These are phyloP conservation scores for Perdix hodgsoniae DNA, from an alignment of 2,797 vertebrate genomes.

Conservation along the genomic window DNA sequence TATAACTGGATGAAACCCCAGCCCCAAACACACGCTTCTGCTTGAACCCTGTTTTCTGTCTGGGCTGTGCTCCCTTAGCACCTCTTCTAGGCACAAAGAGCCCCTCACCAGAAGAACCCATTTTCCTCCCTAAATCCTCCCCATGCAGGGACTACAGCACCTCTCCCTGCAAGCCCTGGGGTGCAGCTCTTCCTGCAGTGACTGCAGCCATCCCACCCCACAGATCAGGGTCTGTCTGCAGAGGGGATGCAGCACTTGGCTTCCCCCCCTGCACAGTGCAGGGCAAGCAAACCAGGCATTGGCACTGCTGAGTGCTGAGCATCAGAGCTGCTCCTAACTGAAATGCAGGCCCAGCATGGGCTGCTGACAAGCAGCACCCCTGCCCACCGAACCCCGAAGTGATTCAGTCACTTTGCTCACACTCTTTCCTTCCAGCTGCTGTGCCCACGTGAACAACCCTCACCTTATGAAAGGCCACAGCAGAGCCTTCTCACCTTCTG, in stretches of 20 bases:
- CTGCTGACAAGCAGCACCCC: fast-evolving
- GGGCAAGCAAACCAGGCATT: not conserved
- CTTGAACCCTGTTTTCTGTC: not conserved
- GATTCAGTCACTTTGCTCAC: not conserved
- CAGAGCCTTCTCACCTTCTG: not conserved
- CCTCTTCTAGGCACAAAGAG: too few relatives aligned
- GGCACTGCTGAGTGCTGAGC: too few relatives aligned
- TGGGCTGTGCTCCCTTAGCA: not conserved
- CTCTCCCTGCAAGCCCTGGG: not conserved
- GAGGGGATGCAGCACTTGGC: not conserved
- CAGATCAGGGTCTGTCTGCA: not conserved
- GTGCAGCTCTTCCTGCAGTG: not conserved
- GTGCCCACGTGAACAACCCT: not conserved
- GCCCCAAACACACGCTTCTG: not conserved
- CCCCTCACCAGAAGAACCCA: not conserved
- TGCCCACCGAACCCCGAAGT: not conserved
- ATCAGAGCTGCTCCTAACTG: not conserved
- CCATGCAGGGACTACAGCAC: not conserved
- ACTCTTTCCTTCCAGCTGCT: not conserved
- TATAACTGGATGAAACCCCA: not conserved
- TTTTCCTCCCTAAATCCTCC: not conserved
- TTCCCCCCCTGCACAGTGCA: not conserved
- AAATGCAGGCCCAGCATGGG: too few relatives aligned
- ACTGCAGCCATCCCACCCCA: not conserved
- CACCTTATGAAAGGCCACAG: not conserved